phyloP scores from a whole-genome alignment of 2,113 vertebrate genomes.

The Hemichromis elongatus region DNA sequence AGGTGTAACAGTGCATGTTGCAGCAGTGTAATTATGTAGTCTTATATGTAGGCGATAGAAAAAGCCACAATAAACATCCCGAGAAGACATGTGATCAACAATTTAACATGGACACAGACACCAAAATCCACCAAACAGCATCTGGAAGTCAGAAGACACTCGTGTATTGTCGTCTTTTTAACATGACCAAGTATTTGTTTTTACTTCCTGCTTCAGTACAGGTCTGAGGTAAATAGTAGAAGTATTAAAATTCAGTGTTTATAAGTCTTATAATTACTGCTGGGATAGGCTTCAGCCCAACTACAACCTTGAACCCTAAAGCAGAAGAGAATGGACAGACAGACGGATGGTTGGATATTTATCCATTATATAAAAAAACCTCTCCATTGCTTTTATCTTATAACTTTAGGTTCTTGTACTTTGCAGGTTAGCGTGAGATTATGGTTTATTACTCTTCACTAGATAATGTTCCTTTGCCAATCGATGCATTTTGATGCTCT shows the following conservation, averaged over 20 bases:
- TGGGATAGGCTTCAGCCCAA: not conserved
- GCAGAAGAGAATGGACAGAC: not conserved
- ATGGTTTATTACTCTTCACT: not conserved
- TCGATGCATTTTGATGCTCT: not conserved
- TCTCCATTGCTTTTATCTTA: not conserved
- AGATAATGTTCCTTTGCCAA: not conserved
- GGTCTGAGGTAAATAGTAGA: too few species aligned
- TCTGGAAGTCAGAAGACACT: not conserved
- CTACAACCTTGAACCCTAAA: not conserved
- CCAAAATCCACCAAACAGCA: not conserved
- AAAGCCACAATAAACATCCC: not conserved
- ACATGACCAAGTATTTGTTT: not conserved
- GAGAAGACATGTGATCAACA: not conserved
- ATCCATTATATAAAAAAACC: not conserved
- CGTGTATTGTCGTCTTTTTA: not conserved
- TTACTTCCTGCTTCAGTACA: too few species aligned
- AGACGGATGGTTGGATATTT: not conserved
- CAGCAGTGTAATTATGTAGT: not conserved
- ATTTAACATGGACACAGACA: not conserved
- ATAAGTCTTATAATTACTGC: not conserved
- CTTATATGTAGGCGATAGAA: not conserved
- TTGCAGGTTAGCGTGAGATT: not conserved
- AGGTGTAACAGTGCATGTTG: not conserved
- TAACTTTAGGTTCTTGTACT: not conserved
- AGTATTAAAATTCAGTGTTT: not conserved